Base-by-base conservation (phyloP, 53 echinoderm and acorn worm species). In the Patiria pectinifera region DNA sequence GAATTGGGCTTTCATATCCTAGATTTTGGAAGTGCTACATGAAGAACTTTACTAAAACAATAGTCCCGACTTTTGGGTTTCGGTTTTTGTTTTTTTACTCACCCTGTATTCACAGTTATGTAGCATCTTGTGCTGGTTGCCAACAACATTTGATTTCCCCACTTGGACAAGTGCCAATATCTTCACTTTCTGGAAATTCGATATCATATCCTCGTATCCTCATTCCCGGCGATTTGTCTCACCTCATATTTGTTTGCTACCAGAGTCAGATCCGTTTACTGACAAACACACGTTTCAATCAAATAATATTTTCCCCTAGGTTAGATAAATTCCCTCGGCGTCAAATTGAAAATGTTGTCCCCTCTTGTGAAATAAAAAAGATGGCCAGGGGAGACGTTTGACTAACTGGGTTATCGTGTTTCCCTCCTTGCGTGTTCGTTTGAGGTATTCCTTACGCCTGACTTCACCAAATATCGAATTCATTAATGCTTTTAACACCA, bases 381-480 rank as follows among this genome's bases (percentile, higher is more conserved):
- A 35, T 35, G 25, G 84, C 84, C 84, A 63, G 6, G 66, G 84
- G 66, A 9, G 43, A 24, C 14, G 11, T 63, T 16, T 11, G 59
- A 43, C 84, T 84, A 78, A 79, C 45, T 58, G 35, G 79, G 63
- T 89, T 63, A 89, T 89, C 62, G 5, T 18, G 21, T 61, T 79
- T 10, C 48, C 62, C 74, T 48, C 74, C 74, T 63, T 22, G 43
- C 62, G 58, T 48, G 84, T 58, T 58, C 66, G 62, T 84, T 66
- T 84, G 16, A 63, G 45, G 82, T 44, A 66, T 84, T 84, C 53
- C 53, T 84, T 66, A 12, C 44, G 84, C 62, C 23, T 66, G 62
- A 84, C 84, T 84, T 53, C 62, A 23, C 82, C 69, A 80, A 90
- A 90, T 87, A 87, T 90, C 80, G 70, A 90, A 90, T 81, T 90